Evolutionary conservation across 2,797 vertebrate genomes (phyloP).

Genomic region (Fundulus diaphanus): DNA sequence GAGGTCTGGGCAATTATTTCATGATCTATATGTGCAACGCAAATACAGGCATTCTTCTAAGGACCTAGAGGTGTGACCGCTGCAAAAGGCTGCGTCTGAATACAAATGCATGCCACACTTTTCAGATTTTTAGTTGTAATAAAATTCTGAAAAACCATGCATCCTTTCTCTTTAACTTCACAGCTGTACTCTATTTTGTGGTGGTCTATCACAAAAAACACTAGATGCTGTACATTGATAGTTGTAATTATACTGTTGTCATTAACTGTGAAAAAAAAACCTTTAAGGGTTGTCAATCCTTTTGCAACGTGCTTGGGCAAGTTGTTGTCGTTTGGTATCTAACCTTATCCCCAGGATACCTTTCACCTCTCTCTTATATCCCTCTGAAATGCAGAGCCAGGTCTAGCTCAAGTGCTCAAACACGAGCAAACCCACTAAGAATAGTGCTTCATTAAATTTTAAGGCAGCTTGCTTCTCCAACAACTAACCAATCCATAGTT

Average conservation of each 20-base stretch:
- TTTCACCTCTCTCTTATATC: not conserved
- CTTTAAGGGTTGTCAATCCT: not conserved
- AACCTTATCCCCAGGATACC: not conserved
- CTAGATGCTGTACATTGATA: too few relatives aligned
- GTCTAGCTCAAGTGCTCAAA: constrained; percentile 12
- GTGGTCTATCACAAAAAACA: too few relatives aligned
- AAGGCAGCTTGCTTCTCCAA: constrained; percentile 18
- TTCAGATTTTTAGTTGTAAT: not conserved
- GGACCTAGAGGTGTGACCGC: too few relatives aligned
- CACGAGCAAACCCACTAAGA: constrained; percentile 6
- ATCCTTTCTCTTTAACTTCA: not conserved
- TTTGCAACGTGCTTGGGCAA: not conserved
- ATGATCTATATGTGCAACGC: too few relatives aligned
- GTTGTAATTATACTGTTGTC: not conserved
- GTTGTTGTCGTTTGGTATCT: not conserved
- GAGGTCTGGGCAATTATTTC: too few relatives aligned
- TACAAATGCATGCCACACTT: too few relatives aligned
- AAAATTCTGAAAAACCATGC: not conserved
- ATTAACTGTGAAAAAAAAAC: not conserved
- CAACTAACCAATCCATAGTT: constrained; percentile 44
- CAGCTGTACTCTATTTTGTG: not conserved
- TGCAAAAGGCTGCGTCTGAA: too few relatives aligned
- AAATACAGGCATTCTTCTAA: too few relatives aligned
- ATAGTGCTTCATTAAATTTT: constrained; percentile 32
- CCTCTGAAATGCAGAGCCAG: not conserved